Evolutionary conservation across 2,888 invertebrate genomes (phyloP).

Genomic region (Bugula neritina): DNA sequence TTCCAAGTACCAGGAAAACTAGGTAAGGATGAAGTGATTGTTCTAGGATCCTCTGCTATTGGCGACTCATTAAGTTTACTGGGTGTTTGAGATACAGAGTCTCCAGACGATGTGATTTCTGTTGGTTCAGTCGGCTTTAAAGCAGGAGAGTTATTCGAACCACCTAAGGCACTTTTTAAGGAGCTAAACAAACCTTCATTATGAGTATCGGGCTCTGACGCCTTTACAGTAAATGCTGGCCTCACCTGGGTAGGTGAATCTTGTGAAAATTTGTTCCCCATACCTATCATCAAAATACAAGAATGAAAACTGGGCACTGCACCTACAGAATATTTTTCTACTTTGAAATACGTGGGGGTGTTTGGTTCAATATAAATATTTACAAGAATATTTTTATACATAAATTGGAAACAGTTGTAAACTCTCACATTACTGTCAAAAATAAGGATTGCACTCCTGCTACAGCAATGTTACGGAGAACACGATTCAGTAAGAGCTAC

Average conservation of each 20-base stretch:
- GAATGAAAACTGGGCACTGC: no score
- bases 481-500: no score
- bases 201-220: neutral
- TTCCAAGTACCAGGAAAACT: slow-evolving; percentile 24
- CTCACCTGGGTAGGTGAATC: neutral
- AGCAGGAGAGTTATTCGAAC: neutral
- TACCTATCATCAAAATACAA: no score
- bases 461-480: no score
- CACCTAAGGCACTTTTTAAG: neutral
- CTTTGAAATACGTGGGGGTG: no score
- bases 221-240: neutral
- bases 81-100: neutral
- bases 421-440: no score
- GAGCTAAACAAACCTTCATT: neutral
- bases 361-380: no score
- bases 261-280: neutral
- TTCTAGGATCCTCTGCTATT: neutral
- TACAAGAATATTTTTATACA: no score
- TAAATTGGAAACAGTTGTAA: no score
- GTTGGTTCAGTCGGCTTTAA: neutral
- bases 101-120: neutral
- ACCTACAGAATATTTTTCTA: no score
- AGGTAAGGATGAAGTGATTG: slow-evolving; percentile 3
- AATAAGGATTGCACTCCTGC: no score
- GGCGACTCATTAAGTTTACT: neutral